Evolutionary conservation across 1,140 invertebrate species (phyloP).

Genomic region (Lepidostoma basale): DNA sequence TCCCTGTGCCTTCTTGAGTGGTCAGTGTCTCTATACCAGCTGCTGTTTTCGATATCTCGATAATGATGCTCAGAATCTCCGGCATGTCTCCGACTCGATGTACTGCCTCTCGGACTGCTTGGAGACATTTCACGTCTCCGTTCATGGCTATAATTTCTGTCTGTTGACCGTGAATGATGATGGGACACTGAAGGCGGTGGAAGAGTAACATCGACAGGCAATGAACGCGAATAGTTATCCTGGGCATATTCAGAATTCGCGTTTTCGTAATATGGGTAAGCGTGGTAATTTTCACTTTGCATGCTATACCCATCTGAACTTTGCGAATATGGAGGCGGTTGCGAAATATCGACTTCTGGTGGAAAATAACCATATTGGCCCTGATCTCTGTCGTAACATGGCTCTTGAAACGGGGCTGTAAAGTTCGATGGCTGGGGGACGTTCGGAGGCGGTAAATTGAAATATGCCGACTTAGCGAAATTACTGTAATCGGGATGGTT

Average conservation of each 20-base stretch:
- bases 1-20: too few species aligned
- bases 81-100: too few species aligned
- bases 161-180: neutral
- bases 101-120: too few species aligned
- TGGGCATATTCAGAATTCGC: neutral
- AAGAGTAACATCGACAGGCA: neutral
- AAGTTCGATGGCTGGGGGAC: slow-evolving; percentile 28
- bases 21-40: too few species aligned
- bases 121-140: too few species aligned
- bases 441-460: slow-evolving; percentile 26
- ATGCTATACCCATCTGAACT: neutral
- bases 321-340: neutral
- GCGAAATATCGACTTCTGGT: neutral
- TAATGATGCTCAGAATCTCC: too few species aligned
- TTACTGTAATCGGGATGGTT: neutral
- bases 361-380: neutral
- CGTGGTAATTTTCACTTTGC: neutral
- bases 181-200: neutral
- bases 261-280: neutral
- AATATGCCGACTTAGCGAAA: neutral
- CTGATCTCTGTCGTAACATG: neutral
- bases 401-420: neutral
- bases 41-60: too few species aligned
- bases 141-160: too few species aligned
- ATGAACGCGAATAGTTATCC: neutral